Conservation (phyloP, 2,113 vertebrate species). For the Sceloporus tristichus region DNA sequence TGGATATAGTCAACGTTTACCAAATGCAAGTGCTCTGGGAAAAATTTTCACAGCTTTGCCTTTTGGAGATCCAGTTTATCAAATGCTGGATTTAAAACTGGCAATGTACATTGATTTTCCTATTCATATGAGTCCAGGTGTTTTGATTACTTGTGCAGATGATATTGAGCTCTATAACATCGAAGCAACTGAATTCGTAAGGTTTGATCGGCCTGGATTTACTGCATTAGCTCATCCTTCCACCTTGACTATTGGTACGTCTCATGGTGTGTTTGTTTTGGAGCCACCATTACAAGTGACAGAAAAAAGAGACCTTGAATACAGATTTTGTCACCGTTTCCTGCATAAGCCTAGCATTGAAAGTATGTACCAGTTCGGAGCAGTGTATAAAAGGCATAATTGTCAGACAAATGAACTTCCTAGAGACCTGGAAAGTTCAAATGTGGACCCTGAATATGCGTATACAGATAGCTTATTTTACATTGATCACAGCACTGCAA, state of each 20-base stretch:
- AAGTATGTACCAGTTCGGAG: conserved; percentile 80
- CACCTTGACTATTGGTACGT: conserved; percentile 82
- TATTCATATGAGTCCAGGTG: conserved; percentile 86
- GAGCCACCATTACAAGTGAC: conserved; percentile 58
- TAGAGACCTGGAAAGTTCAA: background rate
- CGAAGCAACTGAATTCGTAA: conserved; percentile 62
- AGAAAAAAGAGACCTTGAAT: conserved; percentile 74
- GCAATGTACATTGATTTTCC: conserved; percentile 95
- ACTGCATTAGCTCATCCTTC: conserved; percentile 94
- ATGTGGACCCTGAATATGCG: conserved; percentile 75
- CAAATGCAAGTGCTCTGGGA: conserved; percentile 91
- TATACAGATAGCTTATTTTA: conserved; percentile 96
- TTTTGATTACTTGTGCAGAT: conserved; percentile 90
- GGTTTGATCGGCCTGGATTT: conserved; percentile 88
- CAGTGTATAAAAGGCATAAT: conserved; percentile 70
- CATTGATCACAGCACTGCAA: conserved; percentile 79
- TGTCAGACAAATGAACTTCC: background rate
- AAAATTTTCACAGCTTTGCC: conserved; percentile 94
- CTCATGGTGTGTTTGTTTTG: conserved; percentile 93
- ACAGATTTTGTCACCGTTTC: conserved; percentile 79
- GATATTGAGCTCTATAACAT: conserved; percentile 92
- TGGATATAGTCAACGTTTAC: conserved; percentile 94
- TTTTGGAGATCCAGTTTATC: conserved; percentile 85
- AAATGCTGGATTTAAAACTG: conserved; percentile 97
- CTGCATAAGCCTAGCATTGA: conserved; percentile 91